A percentile compares a stretch with the other conserved stretches of the same genome.
Conservation (phyloP, 2,888 invertebrate species). For the Sepiola atlantica region DNA sequence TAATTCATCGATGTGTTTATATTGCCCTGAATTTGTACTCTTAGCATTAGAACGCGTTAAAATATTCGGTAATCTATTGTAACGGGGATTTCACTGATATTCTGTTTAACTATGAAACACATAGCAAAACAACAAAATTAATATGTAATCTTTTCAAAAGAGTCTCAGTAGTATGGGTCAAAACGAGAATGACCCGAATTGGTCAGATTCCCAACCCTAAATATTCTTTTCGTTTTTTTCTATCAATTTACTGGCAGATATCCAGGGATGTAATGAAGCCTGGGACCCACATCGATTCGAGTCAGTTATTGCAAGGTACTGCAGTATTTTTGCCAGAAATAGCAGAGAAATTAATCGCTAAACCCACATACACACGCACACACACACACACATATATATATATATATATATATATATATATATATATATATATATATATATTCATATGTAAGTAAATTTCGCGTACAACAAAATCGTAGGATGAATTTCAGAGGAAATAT, state of each 20-base stretch:
- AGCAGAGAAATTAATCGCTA: neutral
- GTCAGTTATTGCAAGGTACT: constrained; percentile 2
- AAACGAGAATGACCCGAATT: neutral
- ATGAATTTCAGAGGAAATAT: too few species aligned
- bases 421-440: too few species aligned
- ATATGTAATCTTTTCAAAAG: neutral
- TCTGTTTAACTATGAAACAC: neutral
- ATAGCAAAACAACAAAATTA: neutral
- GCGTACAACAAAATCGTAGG: too few species aligned
- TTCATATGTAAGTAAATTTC: too few species aligned
- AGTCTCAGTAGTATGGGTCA: neutral
- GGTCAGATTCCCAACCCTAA: neutral
- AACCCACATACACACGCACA: too few species aligned
- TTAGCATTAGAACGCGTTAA: too few species aligned
- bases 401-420: too few species aligned
- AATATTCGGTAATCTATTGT: too few species aligned
- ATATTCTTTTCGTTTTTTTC: neutral
- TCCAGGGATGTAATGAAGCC: neutral
- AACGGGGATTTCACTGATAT: too few species aligned
- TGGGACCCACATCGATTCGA: neutral
- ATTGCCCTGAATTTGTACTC: too few species aligned
- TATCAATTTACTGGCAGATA: neutral
- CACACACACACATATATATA: too few species aligned
- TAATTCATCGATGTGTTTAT: too few species aligned
- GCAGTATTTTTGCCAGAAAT: neutral